These are phyloP conservation scores for Acanthiza pusilla DNA, from an alignment of 2,797 vertebrate genomes.

Conservation along the genomic window DNA sequence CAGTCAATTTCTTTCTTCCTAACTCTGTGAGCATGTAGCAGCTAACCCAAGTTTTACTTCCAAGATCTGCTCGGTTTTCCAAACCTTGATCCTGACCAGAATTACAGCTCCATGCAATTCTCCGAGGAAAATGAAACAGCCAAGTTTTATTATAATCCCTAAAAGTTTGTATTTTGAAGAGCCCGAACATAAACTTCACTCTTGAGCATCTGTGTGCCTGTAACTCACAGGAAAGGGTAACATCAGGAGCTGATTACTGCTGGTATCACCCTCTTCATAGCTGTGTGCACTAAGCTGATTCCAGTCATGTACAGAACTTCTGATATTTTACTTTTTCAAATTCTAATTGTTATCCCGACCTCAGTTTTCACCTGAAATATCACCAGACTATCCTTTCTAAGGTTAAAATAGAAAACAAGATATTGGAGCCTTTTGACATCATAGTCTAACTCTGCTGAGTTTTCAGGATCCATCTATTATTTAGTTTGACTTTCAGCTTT, in stretches of 20 bases:
- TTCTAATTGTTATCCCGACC: background rate
- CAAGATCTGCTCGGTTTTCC: background rate
- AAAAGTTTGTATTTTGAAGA: background rate
- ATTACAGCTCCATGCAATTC: background rate
- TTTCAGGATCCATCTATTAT: background rate
- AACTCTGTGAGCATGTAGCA: background rate
- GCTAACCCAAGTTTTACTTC: background rate
- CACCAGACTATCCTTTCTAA: background rate
- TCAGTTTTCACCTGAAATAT: background rate
- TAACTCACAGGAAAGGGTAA: background rate
- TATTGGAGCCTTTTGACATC: background rate
- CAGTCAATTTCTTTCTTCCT: fast-evolving
- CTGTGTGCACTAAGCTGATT: background rate
- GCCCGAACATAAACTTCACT: background rate
- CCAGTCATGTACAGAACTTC: background rate
- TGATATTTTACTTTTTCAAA: background rate
- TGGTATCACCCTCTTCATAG: background rate
- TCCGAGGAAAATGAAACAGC: background rate
- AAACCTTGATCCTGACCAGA: background rate
- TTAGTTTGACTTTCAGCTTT: background rate
- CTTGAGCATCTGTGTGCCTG: background rate
- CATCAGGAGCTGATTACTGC: background rate
- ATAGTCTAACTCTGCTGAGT: background rate
- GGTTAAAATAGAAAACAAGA: background rate
- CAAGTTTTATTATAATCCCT: background rate